A percentile compares a stretch with the other conserved stretches of the same genome.
Conservation (phyloP, 2,113 vertebrate genomes). For the Candoia aspera region DNA sequence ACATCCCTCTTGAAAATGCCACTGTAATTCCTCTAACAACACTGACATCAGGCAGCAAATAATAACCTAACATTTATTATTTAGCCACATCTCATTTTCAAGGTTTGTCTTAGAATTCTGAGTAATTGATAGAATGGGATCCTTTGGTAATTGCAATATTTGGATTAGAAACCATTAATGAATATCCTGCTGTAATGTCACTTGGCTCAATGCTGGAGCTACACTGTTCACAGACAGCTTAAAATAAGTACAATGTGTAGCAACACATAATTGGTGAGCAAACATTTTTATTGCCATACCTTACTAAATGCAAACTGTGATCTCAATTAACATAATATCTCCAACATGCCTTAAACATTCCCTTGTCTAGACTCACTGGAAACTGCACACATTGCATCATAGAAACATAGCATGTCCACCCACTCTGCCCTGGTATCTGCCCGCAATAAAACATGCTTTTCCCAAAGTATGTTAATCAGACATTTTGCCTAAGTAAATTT, state of each 20-base stretch:
- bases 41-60: background rate
- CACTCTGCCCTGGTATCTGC: constrained; percentile 23
- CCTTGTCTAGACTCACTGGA: constrained; percentile 12
- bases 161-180: background rate
- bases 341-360: background rate
- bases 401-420: constrained; percentile 24
- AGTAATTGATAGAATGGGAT: background rate
- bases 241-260: constrained; percentile 5
- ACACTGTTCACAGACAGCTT: background rate
- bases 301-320: constrained; percentile 34
- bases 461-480: background rate
- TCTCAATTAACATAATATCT: constrained; percentile 27
- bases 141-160: background rate
- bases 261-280: background rate
- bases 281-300: constrained; percentile 25
- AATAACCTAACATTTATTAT: background rate
- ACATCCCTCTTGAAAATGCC: background rate
- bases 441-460: background rate
- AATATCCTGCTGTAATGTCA: background rate
- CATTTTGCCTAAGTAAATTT: constrained; percentile 15
- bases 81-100: background rate
- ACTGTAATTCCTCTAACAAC: background rate
- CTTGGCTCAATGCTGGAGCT: background rate
- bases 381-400: constrained; percentile 20
- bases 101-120: background rate